Evolutionary conservation across 1,140 invertebrate genomes (phyloP), one percentile per base, ranked within the genome.

Genomic region (Rhagoletis zephyria): DNA sequence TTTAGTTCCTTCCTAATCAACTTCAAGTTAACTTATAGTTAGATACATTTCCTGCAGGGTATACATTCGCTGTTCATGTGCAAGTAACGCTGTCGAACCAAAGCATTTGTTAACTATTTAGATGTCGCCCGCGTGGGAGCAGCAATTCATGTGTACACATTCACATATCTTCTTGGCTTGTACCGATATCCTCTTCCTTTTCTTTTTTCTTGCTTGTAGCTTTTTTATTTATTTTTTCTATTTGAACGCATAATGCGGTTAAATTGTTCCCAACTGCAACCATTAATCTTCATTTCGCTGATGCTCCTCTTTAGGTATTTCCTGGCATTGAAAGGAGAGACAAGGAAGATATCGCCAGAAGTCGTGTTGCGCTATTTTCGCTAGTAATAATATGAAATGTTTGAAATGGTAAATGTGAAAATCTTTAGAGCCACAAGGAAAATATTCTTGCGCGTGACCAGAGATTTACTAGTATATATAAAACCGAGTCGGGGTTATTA

Each of bases 201-300:
- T 30, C 30, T 10, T 16, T 5, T 3, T 74, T 59, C 63, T 40
- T 40, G n/a, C 48, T 77, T 61, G 3, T 42, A 61, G n/a, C 42
- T 87, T 77, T 9, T 19, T 7, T 63, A 10, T 70, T 48, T 10
- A 30, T 70, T 7, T 87, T 1, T 5, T 70, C 5, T 81, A 56
- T 51, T 51, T 56, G 48, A 51, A 51, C 19, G 19, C 59, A 56
- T 61, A 64, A 60, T 88, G 87, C 65, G 87, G 85, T 86, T 74
- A 86, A 88, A 88, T 88, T 88, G 86, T 88, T 56, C 19, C 85
- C 56, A 86, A 88, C 87, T 85, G 85, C 40, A 63, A 60, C 48
- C 87, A 88, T 88, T 88, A 88, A 86, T 88, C 87, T 88, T 88
- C 87, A 88, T 88, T 88, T 88, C 67, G 30, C 85, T 85, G 60